Evolutionary conservation across 2,888 invertebrate genomes (phyloP).

Genomic region (Nesidiocoris tenuis): DNA sequence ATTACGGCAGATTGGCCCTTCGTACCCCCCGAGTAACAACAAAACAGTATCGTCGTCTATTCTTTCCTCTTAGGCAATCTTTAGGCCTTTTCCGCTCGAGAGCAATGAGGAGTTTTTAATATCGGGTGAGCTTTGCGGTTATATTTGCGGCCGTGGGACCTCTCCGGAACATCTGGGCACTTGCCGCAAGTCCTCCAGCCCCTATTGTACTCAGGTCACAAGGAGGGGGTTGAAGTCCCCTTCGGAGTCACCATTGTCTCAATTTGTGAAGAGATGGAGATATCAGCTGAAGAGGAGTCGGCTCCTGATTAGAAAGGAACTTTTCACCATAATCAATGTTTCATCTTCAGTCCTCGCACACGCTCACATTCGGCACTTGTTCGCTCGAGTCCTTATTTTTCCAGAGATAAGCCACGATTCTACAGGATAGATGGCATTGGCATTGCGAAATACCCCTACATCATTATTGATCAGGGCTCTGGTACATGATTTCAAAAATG

Average conservation of each 20-base stretch:
- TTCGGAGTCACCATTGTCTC: constrained; percentile 13
- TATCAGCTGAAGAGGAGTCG: constrained; percentile 12
- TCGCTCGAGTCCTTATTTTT: background rate
- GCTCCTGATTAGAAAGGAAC: constrained; percentile 20
- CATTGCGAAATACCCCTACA: too few relatives aligned
- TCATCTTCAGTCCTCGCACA: background rate
- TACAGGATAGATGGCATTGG: too few relatives aligned
- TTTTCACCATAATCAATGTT: constrained; percentile 22
- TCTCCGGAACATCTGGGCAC: constrained; percentile 32
- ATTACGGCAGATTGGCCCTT: constrained; percentile 39
- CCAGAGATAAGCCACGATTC: background rate
- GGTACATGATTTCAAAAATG: too few relatives aligned
- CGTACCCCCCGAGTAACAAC: background rate
- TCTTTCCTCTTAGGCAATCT: constrained; percentile 41
- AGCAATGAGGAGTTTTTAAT: constrained; percentile 38
- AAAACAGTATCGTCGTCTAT: constrained; percentile 11
- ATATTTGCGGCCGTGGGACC: constrained; percentile 2
- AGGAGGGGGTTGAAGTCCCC: background rate
- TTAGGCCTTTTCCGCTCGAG: constrained; percentile 3
- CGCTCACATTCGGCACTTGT: background rate
- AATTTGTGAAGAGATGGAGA: constrained; percentile 29
- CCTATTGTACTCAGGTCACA: constrained; percentile 24
- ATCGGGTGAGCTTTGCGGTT: constrained; percentile 25
- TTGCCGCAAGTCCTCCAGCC: background rate
- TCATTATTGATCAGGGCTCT: too few relatives aligned